Evolutionary conservation across 37 sponge, comb jelly and placozoan species (phyloP).

Genomic region (Aphrocallistes beatrix): DNA sequence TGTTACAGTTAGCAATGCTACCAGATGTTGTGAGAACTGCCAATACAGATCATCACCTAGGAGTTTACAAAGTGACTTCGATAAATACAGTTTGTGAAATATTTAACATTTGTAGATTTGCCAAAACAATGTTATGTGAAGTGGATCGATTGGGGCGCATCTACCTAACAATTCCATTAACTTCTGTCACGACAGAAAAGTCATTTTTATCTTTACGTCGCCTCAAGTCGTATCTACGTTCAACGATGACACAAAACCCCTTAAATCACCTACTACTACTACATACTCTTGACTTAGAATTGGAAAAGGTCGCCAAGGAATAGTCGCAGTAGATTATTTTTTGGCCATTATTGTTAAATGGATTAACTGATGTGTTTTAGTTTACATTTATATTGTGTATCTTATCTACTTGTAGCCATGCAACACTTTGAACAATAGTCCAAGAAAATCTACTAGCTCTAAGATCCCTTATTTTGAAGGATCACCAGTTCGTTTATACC

Average conservation of each 20-base stretch:
- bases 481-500: too few relatives aligned
- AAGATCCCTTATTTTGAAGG: too few relatives aligned
- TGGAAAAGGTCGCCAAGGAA: too few relatives aligned
- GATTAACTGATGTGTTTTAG: too few relatives aligned
- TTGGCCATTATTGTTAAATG: too few relatives aligned
- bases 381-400: too few relatives aligned
- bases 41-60: not conserved
- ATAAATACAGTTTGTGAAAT: not conserved
- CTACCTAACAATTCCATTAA: slow-evolving; percentile 20
- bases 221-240: slow-evolving; percentile 22
- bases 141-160: not conserved
- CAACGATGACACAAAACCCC: slow-evolving; percentile 21
- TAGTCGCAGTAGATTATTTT: too few relatives aligned
- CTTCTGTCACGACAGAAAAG: slow-evolving; percentile 18
- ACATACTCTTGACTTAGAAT: too few relatives aligned
- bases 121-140: slow-evolving; percentile 18
- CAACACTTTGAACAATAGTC: too few relatives aligned
- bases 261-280: not conserved
- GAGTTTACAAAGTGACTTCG: not conserved
- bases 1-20: too few relatives aligned
- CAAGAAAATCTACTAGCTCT: too few relatives aligned
- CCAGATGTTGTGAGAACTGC: slow-evolving; percentile 24
- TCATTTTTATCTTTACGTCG: slow-evolving; percentile 20
- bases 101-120: not conserved
- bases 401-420: too few relatives aligned